Evolutionary conservation across 2,113 vertebrate species (phyloP), one percentile per base, ranked within the genome.

Genomic region (Apus apus): DNA sequence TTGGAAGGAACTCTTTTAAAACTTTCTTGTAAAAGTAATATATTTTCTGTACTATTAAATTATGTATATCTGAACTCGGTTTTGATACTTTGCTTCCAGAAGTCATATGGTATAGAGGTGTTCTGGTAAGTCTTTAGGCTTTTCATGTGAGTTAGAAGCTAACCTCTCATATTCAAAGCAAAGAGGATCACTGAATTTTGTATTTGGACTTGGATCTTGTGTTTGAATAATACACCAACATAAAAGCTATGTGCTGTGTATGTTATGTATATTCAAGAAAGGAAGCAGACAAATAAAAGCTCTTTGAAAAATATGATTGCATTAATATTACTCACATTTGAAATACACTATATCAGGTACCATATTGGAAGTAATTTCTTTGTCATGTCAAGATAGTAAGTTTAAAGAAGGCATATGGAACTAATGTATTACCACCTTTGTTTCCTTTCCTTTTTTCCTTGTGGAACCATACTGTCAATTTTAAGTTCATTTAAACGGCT

Each of bases 11-110:
- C 98, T 98, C 97, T 97, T 97, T 96, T 65, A 96, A 95, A 96
- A 94, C 95, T 97, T 98, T 97, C 96, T 96, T 93, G 96, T 96
- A 97, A 97, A 98, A 87, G 92, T 94, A 71, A 97, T 98, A 97
- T 98, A 98, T 98, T 98, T 98, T 98, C 97, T 87, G 36, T 98
- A 98, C 90, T 70, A 91, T 93, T 75, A 93, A 85, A 95, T 96
- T 64, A 95, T 72, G 77, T 90, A 93, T 93, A 96, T 97, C 96
- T 93, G 85, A 93, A 45, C 61, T 96, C 93, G 80, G 74, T 87
- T 97, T 98, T 97, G 96, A 94, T 96, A 71, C 71, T 90, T 89
- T 68, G 79, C 95, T 97, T 98, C 94, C 90, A 93, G 48, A 89
- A 96, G 79, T 96, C 80, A 46, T 80, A 54, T 22, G 76, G 34